Percentiles rank a stretch among this genome's conserved stretches.
These are phyloP conservation scores for Dryoscopus gambensis DNA, from an alignment of 2,113 vertebrate species.

Conservation along the genomic window DNA sequence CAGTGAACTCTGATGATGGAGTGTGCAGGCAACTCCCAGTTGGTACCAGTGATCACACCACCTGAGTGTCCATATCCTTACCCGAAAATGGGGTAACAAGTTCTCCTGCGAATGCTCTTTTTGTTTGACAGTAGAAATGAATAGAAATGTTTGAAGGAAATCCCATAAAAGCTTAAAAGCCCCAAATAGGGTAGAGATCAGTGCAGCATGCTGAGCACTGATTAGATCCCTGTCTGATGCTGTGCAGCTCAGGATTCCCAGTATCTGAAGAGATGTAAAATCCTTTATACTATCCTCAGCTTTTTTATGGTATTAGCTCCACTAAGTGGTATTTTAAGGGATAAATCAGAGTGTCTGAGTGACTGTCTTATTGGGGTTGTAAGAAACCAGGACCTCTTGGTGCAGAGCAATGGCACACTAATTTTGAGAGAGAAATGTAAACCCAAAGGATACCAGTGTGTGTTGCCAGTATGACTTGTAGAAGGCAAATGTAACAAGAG, in stretches of 20 bases:
- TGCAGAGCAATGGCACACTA: background rate
- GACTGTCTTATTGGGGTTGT: background rate
- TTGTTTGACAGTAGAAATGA: background rate
- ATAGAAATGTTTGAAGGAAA: background rate
- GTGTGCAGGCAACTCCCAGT: background rate
- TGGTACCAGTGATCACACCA: accelerated
- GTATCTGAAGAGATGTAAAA: background rate
- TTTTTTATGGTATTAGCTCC: background rate
- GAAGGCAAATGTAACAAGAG: background rate
- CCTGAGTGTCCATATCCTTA: accelerated
- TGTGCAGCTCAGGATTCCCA: background rate
- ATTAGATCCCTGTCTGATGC: background rate
- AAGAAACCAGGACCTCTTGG: background rate
- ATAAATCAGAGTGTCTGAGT: background rate
- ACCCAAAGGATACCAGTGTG: background rate
- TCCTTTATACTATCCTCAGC: background rate
- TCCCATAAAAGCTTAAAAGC: background rate
- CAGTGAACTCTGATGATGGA: background rate
- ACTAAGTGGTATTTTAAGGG: background rate
- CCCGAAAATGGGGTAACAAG: background rate
- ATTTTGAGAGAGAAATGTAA: background rate
- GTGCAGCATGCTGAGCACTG: background rate
- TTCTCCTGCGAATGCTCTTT: background rate
- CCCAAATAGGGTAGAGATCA: background rate
- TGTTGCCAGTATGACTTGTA: background rate